Evolutionary conservation across 2,797 vertebrate species (phyloP), one percentile per base, ranked within the genome.

Genomic region (Sparus aurata): DNA sequence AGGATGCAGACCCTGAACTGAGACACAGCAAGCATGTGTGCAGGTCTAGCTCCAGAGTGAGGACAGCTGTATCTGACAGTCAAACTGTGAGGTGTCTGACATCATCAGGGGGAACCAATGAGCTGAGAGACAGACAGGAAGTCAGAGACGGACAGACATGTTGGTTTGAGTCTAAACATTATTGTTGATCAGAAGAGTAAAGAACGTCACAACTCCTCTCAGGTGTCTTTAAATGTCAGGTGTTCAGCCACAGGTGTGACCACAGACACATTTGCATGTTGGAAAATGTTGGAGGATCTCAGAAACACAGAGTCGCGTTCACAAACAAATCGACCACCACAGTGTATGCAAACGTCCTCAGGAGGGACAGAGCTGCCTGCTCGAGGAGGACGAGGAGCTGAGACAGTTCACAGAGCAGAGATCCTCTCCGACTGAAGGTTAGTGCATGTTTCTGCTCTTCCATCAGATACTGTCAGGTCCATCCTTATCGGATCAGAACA

Each of bases 361-460:
- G 34, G 16, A 5, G 46, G 54, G 76, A 65, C n/a, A 13, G 66
- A 27, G 66, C 66, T 4, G 50, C n/a, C 23, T 49, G 17, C 1
- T 23, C 1, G 47, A 60, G 34, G 30, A 53, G 16, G 13, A 59
- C 20, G 52, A 46, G 52, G 8, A 80, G 43, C 34, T 43, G 25
- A 49, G 16, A 30, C 27, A 69, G 46, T 64, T 58, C 65, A 52
- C n/a, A 43, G 8, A 23, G 17, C 34, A 67, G 50, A 54, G 52
- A 22, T 71, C 72, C 53, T 63, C 77, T 41, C 47, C 62, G 52
- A 60, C 54, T 30, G 25, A 62, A 69, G 82, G 82, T 80, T 27
- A 69, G 77, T 79, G 73, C 16, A 54, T 22, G 17, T 61, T 62
- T 66, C 34, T 25, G 41, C 25, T 11, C 5, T 64, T 68, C 55